These are phyloP conservation scores for Alviniconcha marisindica DNA, from an alignment of 1,140 invertebrate genomes.

Conservation along the genomic window DNA sequence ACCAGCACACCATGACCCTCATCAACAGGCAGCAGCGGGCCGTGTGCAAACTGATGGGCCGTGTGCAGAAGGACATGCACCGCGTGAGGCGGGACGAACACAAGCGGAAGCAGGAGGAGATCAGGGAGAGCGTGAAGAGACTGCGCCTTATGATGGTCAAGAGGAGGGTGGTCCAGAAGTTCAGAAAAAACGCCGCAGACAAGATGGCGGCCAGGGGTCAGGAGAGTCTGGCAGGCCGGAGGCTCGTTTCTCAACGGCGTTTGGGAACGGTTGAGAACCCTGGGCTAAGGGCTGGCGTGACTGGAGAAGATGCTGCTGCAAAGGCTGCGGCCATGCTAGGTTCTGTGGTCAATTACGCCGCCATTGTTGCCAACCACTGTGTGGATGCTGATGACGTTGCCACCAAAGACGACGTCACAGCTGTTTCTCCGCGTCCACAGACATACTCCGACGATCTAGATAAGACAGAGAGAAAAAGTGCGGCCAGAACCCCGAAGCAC, in stretches of 20 bases:
- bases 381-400: neutral
- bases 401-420: neutral
- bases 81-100: neutral
- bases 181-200: neutral
- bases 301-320: neutral
- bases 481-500: neutral
- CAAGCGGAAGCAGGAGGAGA: conserved; percentile 11
- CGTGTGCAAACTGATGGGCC: conserved; percentile 10
- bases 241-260: neutral
- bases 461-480: neutral
- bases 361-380: neutral
- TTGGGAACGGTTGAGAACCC: no score
- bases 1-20: conserved; percentile 2
- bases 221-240: neutral
- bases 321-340: neutral
- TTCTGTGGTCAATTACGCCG: neutral
- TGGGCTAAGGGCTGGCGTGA: no score
- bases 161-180: conserved; percentile 12
- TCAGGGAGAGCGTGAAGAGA: neutral
- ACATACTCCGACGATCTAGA: neutral
- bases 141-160: neutral
- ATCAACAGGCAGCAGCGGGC: conserved; percentile 13
- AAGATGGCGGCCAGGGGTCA: neutral
- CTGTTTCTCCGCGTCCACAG: no score
- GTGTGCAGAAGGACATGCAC: conserved; percentile 20